phyloP scores from a whole-genome alignment of 2,888 invertebrate species.

The Leucozona laternaria region DNA sequence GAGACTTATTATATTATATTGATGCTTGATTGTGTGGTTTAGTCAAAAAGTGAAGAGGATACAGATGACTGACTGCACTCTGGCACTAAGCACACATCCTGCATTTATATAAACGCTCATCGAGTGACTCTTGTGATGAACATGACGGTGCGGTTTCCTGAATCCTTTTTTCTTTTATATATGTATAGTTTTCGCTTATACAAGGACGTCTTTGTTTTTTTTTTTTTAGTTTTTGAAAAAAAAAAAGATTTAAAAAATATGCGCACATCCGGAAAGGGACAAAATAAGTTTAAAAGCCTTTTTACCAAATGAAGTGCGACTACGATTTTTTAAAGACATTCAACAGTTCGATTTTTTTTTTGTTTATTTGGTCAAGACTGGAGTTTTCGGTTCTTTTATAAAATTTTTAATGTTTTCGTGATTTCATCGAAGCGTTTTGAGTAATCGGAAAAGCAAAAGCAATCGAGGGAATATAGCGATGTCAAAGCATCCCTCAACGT shows the following conservation, averaged over 20 bases:
- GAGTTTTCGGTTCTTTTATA: too few relatives aligned
- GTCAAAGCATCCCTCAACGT: too few relatives aligned
- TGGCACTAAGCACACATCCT: slow-evolving; percentile 68
- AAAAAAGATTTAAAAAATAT: neutral
- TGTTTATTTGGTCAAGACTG: too few relatives aligned
- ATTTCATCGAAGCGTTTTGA: too few relatives aligned
- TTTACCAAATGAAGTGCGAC: neutral
- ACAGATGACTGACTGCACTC: slow-evolving; percentile 69
- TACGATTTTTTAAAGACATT: too few relatives aligned
- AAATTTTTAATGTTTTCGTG: too few relatives aligned
- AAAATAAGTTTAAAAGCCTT: neutral
- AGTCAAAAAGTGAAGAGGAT: slow-evolving; percentile 65
- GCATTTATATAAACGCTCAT: slow-evolving; percentile 10
- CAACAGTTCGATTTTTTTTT: too few relatives aligned
- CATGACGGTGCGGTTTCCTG: neutral
- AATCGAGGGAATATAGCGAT: too few relatives aligned
- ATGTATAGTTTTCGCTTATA: slow-evolving; percentile 6
- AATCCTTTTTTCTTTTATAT: slow-evolving; percentile 36
- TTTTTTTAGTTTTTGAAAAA: neutral
- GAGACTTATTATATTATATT: neutral
- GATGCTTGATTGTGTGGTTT: slow-evolving; percentile 3
- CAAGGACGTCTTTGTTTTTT: slow-evolving; percentile 55
- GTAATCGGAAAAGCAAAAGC: too few relatives aligned
- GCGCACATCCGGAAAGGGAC: slow-evolving; percentile 8
- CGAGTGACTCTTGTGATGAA: slow-evolving; percentile 37